Percentiles rank a stretch among this genome's conserved stretches.
phyloP scores from a whole-genome alignment of 2,113 vertebrate species.

The Porphyrio hochstetteri region DNA sequence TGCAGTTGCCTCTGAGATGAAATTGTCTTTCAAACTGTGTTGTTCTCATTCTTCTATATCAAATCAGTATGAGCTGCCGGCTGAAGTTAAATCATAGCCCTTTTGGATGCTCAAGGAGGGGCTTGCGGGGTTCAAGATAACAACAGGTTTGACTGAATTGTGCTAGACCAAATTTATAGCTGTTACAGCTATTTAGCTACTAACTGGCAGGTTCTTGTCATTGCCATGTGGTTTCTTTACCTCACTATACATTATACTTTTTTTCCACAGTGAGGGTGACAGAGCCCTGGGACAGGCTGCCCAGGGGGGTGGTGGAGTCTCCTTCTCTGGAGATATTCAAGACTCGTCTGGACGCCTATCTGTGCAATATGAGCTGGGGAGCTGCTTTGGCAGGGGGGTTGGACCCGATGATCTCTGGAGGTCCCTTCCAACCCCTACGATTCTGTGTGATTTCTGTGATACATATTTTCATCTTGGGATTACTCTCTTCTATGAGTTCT shows the following conservation, averaged over 20 bases:
- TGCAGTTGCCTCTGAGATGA: neutral
- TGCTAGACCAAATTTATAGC: neutral
- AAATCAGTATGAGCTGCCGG: neutral
- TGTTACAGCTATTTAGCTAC: neutral
- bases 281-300: no score
- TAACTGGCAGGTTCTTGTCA: neutral
- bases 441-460: no score
- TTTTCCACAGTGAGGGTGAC: no score
- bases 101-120: neutral
- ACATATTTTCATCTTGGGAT: neutral
- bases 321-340: no score
- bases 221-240: neutral
- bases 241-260: neutral
- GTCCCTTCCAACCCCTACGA: no score
- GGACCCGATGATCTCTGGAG: no score
- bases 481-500: neutral
- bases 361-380: no score
- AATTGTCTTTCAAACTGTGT: neutral
- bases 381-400: no score
- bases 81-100: rapidly evolving
- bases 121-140: neutral
- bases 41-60: neutral
- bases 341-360: no score
- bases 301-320: no score
- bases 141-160: neutral